phyloP scores from a whole-genome alignment of 2,113 vertebrate genomes.

The Laticauda laticaudata region DNA sequence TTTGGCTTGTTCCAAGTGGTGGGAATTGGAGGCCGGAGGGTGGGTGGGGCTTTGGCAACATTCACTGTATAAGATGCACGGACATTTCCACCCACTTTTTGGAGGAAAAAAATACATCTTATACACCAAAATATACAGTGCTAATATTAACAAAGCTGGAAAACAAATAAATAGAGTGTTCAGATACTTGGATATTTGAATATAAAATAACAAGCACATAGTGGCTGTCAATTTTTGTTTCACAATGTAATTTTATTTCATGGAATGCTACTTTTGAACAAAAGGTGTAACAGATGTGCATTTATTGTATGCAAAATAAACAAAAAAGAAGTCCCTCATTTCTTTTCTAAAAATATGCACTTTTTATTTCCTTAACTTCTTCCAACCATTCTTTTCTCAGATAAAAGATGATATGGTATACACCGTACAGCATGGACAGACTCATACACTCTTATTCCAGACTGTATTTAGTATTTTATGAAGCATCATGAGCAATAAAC shows the following conservation, averaged over 20 bases:
- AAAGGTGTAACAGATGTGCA: neutral
- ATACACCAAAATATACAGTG: too few species aligned
- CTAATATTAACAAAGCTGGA: too few species aligned
- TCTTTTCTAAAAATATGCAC: neutral
- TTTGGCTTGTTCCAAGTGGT: too few species aligned
- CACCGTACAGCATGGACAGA: neutral
- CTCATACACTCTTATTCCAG: neutral
- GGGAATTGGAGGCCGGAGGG: too few species aligned
- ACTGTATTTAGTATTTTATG: neutral
- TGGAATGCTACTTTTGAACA: neutral
- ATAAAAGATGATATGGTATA: neutral
- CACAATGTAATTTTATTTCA: neutral
- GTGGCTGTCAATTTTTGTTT: neutral
- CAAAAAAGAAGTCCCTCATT: neutral
- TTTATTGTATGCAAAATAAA: neutral
- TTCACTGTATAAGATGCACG: too few species aligned
- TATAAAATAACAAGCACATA: neutral
- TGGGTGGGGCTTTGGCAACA: too few species aligned
- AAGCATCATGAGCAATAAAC: neutral
- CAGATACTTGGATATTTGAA: neutral
- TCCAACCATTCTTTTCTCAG: neutral
- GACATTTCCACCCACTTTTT: too few species aligned
- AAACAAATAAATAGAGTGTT: neutral
- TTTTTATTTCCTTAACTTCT: constrained; percentile 1
- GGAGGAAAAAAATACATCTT: too few species aligned